Conservation (phyloP, 2,797 vertebrate species). For the Poeciliopsis presidionis region DNA sequence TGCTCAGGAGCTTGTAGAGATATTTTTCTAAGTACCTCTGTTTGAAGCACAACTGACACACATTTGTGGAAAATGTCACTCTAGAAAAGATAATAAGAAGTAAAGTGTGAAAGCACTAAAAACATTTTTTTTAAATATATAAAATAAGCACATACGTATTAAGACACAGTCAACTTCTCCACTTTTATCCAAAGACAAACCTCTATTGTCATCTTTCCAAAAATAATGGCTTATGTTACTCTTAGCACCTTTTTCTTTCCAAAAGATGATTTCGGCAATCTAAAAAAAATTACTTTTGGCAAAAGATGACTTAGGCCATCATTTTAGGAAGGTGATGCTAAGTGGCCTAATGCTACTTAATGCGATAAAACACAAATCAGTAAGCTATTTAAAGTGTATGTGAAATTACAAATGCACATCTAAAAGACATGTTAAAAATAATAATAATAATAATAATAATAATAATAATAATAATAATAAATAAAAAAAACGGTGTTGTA, state of each 20-base stretch:
- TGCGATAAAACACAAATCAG: background rate
- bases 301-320: too few relatives aligned
- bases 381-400: background rate
- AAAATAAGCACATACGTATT: background rate
- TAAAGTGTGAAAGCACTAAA: background rate
- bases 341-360: too few relatives aligned
- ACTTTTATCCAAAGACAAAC: background rate
- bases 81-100: slow-evolving; percentile 25
- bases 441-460: too few relatives aligned
- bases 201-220: background rate
- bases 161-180: background rate
- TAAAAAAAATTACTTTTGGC: too few relatives aligned
- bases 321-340: too few relatives aligned
- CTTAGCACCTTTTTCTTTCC: too few relatives aligned
- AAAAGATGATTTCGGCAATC: too few relatives aligned
- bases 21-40: slow-evolving; percentile 70
- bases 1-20: slow-evolving; percentile 72
- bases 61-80: slow-evolving; percentile 42
- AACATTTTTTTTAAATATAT: too few relatives aligned
- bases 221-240: too few relatives aligned
- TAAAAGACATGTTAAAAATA: background rate
- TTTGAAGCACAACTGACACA: slow-evolving; percentile 63
- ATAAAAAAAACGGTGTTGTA: too few relatives aligned
- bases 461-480: too few relatives aligned
- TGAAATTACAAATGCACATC: too few relatives aligned